Evolutionary conservation across 2,888 invertebrate species (phyloP).

Genomic region (Hyposoter didymator): DNA sequence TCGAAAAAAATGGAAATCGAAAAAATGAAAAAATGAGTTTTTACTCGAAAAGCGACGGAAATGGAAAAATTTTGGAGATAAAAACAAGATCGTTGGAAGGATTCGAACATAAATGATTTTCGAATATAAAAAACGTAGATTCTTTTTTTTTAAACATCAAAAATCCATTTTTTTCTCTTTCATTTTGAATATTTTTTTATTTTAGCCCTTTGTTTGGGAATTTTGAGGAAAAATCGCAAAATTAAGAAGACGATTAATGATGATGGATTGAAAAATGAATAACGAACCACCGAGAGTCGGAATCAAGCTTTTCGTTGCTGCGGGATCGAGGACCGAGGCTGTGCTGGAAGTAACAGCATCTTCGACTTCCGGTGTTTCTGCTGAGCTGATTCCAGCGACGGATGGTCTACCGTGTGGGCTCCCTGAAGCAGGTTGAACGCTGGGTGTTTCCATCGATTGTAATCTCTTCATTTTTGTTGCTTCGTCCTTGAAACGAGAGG

Average conservation of each 20-base stretch:
- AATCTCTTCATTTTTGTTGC: conserved; percentile 76
- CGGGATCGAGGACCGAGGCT: conserved; percentile 73
- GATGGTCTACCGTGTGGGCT: conserved; percentile 80
- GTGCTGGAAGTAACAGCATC: conserved; percentile 74
- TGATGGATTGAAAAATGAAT: not conserved
- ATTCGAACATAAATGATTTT: not conserved
- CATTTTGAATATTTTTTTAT: not conserved
- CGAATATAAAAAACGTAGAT: not conserved
- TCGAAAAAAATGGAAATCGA: not conserved
- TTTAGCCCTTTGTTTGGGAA: not conserved
- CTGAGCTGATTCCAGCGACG: conserved; percentile 75
- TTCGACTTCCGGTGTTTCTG: conserved; percentile 79
- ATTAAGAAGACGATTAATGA: not conserved
- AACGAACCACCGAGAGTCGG: conserved; percentile 77
- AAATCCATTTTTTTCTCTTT: not conserved
- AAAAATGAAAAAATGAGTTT: not conserved
- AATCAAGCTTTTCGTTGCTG: conserved; percentile 79
- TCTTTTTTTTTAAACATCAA: too few relatives aligned
- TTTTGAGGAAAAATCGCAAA: too few relatives aligned
- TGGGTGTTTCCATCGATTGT: conserved; percentile 78
- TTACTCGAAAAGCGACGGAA: not conserved
- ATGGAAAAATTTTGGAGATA: not conserved
- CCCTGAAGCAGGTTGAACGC: conserved; percentile 72
- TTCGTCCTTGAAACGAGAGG: conserved; percentile 76
- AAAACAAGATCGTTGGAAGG: not conserved